Base-by-base conservation (phyloP, 2,888 invertebrate species). In the Eupithecia vulgata region DNA sequence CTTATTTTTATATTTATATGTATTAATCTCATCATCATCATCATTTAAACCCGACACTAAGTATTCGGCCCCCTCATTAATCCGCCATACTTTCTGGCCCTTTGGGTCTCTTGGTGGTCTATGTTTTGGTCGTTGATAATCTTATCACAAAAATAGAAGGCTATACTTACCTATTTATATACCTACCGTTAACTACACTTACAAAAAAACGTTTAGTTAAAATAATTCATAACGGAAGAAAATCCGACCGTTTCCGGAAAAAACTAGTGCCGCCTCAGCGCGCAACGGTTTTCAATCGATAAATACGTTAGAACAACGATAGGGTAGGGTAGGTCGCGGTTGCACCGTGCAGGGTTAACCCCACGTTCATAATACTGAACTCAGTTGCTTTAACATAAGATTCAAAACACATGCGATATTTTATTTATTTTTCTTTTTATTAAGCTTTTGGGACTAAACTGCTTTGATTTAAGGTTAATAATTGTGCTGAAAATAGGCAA, bases 311-410 rank as follows among this genome's bases (percentile, higher is more conserved):
- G 72, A 73, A 67, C 68, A 34, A n/a, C 68, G 67, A 68, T 79
- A 67, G 78, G 79, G 78, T 75, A 75, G 76, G 73, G 78, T 75
- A 75, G 76, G 73, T 73, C 48, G n/a, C 25, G 71, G 66, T 67
- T 64, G 72, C 37, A 70, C 62, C 25, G 34, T 30, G 72, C 40
- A 66, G 66, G 52, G 52, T 1, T 3, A 21, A 52, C 10, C 5
- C 12, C 25, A 25, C 25, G 13, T 13, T 21, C 3, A 10, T 21
- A 1, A 52, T 57, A 12, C 13, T 57, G 21, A 57, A 57, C 57
- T 57, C 25, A 25, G 13, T 6, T 57, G 25, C 57, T 12, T 25
- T 57, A 5, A 57, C 52, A 12, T 57, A 57, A 57, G 52, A 12
- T 57, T 12, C 52, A 25, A 0, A 57, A 12, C 13, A 25, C 1